Base-by-base conservation (phyloP, 2,888 invertebrate genomes). In the Tetragonisca angustula region DNA sequence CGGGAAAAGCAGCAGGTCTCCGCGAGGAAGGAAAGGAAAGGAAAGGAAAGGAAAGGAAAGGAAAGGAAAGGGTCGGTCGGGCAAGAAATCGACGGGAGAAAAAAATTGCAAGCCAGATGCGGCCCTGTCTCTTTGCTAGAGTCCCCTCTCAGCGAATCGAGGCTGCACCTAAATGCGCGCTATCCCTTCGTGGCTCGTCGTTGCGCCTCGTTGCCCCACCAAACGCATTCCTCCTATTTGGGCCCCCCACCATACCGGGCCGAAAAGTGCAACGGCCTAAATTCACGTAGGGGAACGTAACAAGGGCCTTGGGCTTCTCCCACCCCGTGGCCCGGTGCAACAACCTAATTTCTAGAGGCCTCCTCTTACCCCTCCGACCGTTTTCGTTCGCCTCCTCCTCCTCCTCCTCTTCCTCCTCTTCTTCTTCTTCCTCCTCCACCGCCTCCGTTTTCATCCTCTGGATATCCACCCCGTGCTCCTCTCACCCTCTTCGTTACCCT, bases 221-320 rank as follows among this genome's bases (percentile, higher is more conserved):
- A 90, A 88, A 79, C 85, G 88, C 90, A 91, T 92, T 88, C 93
- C 92, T 92, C 91, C 94, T 93, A 93, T 94, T 94, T 93, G 91
- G 94, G 93, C 90, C 93, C 92, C 94, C 94, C 93, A 92, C 94
- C 91, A 92, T 83, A 82, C 64, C 91, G 90, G 92, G 90, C 93
- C 93, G 92, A 94, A 94, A 94, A 94, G 94, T 94, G 94, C 94
- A 94, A 94, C 94, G 94, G 94, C 94, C 94, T 94, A 94, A 94
- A 94, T 94, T 94, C 92, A 88, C 91, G 92, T 91, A 90, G 94
- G 92, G 92, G 92, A 91, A 90, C 91, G 92, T 93, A 93, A 93
- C 93, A 92, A 93, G 94, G 94, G 94, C 94, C 94, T 94, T 94
- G 94, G 93, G 91, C 91, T 91, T 91, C 91, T 86, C 90, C 90